Evolutionary conservation across 2,888 invertebrate genomes (phyloP).

Genomic region (Brachycybe producta): DNA sequence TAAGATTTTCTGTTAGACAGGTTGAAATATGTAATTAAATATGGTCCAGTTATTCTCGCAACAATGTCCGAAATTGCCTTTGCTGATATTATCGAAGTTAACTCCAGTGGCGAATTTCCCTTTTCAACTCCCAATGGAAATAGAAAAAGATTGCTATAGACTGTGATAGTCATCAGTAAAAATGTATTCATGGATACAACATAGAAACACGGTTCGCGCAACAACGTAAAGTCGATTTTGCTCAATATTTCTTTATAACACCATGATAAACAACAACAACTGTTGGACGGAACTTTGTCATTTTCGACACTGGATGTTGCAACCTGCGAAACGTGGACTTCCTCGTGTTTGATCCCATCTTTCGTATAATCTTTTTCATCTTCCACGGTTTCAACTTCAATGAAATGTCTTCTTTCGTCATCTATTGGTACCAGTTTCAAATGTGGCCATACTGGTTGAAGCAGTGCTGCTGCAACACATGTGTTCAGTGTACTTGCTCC

Average conservation of each 20-base stretch:
- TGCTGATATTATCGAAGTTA: slow-evolving; percentile 8
- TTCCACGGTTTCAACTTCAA: neutral
- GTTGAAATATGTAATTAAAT: slow-evolving; percentile 2
- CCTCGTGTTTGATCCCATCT: neutral
- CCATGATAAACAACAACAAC: no score
- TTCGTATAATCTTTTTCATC: neutral
- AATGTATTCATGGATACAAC: neutral
- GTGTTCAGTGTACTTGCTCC: slow-evolving; percentile 4
- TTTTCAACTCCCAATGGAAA: slow-evolving; percentile 13
- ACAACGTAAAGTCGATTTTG: slow-evolving; percentile 1
- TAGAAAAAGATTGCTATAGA: slow-evolving; percentile 7
- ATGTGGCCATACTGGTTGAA: slow-evolving; percentile 14
- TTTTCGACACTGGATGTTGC: no score
- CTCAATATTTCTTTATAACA: no score
- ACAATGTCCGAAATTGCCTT: slow-evolving; percentile 10
- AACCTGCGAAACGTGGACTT: no score
- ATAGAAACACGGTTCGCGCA: slow-evolving; percentile 10
- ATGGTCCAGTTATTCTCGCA: slow-evolving; percentile 9
- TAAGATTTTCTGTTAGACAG: slow-evolving; percentile 1
- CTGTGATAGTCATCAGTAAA: neutral
- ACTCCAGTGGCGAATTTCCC: slow-evolving; percentile 14
- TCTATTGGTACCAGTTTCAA: neutral
- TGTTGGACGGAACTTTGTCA: no score
- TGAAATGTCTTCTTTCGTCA: neutral
- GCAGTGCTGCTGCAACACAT: slow-evolving; percentile 8